phyloP scores from a whole-genome alignment of 2,888 invertebrate genomes.

The Andrena haemorrhoa region DNA sequence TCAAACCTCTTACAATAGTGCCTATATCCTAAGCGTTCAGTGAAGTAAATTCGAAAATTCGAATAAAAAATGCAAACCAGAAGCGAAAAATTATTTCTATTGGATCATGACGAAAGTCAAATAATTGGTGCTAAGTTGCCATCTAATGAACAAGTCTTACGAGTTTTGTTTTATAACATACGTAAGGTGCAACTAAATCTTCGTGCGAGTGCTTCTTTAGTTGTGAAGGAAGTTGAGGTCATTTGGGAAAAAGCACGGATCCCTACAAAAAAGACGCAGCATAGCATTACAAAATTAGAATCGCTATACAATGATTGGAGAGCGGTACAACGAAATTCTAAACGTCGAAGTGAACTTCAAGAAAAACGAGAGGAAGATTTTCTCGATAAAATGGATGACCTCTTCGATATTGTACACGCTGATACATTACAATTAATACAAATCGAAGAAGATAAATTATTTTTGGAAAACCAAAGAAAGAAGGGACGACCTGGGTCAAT shows the following conservation, averaged over 20 bases:
- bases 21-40: neutral
- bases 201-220: neutral
- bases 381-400: neutral
- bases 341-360: neutral
- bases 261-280: no score
- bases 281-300: conserved; percentile 2
- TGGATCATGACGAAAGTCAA: neutral
- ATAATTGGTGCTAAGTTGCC: neutral
- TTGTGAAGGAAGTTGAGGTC: conserved; percentile 1
- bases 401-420: conserved; percentile 19
- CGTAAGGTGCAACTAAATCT: neutral
- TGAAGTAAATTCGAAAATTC: conserved; percentile 12
- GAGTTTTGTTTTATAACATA: conserved; percentile 2
- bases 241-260: no score
- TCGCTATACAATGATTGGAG: neutral
- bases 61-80: neutral
- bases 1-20: no score
- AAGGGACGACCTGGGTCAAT: no score
- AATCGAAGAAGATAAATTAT: no score
- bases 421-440: no score
- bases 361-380: conserved; percentile 2
- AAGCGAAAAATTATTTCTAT: neutral
- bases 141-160: neutral
- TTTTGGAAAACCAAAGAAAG: no score
- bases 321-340: neutral